phyloP scores from a whole-genome alignment of 2,888 invertebrate species.

The Sarcophaga variegata region DNA sequence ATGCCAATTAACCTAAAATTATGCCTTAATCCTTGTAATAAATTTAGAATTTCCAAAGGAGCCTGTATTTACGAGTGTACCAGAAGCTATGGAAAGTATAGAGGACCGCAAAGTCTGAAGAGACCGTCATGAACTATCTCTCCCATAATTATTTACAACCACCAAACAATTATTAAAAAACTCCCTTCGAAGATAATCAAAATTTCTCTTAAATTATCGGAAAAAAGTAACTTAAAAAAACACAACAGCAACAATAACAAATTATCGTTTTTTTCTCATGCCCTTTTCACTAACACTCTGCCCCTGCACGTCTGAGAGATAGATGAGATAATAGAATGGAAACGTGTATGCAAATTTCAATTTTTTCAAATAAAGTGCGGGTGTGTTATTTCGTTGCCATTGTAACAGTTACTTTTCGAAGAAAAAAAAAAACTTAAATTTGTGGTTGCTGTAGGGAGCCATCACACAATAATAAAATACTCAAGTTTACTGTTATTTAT shows the following conservation, averaged over 20 bases:
- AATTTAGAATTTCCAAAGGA: no score
- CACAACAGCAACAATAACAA: not conserved
- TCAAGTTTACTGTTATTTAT: conserved; percentile 40
- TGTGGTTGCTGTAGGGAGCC: conserved; percentile 32
- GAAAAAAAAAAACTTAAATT: conserved; percentile 31
- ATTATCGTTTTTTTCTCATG: not conserved
- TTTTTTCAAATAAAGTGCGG: conserved; percentile 49
- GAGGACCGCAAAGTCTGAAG: rapidly evolving
- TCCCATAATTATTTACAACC: not conserved
- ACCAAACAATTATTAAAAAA: conserved; percentile 15
- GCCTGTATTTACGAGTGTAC: no score
- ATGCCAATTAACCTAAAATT: no score
- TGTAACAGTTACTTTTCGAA: not conserved
- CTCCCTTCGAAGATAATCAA: not conserved
- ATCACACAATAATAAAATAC: conserved; percentile 35
- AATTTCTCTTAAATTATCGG: conserved; percentile 4
- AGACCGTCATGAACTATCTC: not conserved
- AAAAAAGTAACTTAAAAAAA: conserved; percentile 6
- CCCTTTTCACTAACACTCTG: no score
- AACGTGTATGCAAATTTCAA: conserved; percentile 51
- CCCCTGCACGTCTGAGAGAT: not conserved
- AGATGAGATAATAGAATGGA: not conserved
- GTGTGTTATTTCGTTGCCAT: conserved; percentile 13
- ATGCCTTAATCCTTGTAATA: no score
- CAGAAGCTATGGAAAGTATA: no score